These are phyloP conservation scores for Pteropus alecto DNA, from an alignment of 2,113 vertebrate species.

Conservation along the genomic window DNA sequence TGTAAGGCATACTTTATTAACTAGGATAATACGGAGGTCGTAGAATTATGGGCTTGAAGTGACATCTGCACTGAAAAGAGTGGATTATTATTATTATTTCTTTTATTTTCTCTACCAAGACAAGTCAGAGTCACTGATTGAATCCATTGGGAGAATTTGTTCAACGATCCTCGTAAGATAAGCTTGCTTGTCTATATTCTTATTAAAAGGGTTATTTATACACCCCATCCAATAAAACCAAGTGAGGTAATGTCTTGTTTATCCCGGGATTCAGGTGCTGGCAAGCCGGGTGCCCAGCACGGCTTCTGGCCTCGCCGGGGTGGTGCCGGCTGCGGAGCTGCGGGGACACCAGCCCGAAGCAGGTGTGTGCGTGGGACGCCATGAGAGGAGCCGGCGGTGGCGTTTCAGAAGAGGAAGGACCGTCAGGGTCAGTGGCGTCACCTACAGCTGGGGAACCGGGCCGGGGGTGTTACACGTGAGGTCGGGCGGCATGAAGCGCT, in stretches of 20 bases:
- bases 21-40: neutral
- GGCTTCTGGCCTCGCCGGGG: neutral
- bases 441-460: too few species aligned
- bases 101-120: neutral
- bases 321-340: neutral
- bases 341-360: neutral
- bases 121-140: neutral
- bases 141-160: neutral
- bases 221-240: neutral
- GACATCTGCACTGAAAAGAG: neutral
- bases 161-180: neutral
- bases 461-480: too few species aligned
- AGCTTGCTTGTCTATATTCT: neutral
- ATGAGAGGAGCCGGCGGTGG: neutral
- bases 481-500: too few species aligned
- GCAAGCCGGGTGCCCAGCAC: neutral
- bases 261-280: neutral
- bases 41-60: neutral
- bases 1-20: neutral
- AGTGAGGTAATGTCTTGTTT: slow-evolving; percentile 23
- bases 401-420: neutral
- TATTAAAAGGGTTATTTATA: neutral
- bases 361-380: neutral
- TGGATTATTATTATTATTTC: neutral
- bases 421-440: neutral